Evolutionary conservation across 2,797 vertebrate genomes (phyloP).

Genomic region (Okamejei kenojei): DNA sequence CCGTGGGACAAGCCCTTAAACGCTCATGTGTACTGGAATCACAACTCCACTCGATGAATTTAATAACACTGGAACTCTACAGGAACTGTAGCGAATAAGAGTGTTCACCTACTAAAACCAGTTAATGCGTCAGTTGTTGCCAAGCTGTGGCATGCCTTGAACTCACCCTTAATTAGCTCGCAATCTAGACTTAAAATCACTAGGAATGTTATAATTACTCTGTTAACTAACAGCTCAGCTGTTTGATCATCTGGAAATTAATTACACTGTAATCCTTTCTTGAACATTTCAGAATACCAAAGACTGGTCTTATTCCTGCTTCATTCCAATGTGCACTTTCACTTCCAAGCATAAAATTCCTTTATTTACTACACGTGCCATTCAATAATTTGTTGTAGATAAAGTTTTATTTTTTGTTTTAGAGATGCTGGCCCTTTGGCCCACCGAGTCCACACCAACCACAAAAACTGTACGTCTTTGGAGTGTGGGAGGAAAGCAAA

Average conservation of each 20-base stretch:
- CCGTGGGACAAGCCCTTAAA: no score
- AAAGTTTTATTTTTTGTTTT: no score
- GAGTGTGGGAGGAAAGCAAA: no score
- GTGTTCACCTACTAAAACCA: neutral
- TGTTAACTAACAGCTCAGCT: constrained; percentile 23
- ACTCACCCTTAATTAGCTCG: neutral
- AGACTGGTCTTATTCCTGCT: neutral
- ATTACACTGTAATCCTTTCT: neutral
- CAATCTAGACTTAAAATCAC: neutral
- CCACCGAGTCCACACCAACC: no score
- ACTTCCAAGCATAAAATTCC: neutral
- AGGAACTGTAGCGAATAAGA: neutral
- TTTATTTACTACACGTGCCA: neutral
- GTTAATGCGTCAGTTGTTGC: neutral
- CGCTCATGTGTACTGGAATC: neutral
- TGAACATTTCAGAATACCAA: neutral
- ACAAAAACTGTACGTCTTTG: no score
- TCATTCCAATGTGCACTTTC: neutral
- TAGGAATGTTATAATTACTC: neutral
- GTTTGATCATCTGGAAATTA: neutral
- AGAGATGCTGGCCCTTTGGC: no score
- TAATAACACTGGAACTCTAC: neutral
- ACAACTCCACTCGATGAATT: neutral
- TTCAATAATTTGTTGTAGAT: neutral
- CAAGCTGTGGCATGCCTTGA: neutral